Percentiles rank a stretch among this genome's conserved stretches.
phyloP scores from a whole-genome alignment of 2,113 vertebrate genomes.

The cattle (Bos taurus) region DNA sequence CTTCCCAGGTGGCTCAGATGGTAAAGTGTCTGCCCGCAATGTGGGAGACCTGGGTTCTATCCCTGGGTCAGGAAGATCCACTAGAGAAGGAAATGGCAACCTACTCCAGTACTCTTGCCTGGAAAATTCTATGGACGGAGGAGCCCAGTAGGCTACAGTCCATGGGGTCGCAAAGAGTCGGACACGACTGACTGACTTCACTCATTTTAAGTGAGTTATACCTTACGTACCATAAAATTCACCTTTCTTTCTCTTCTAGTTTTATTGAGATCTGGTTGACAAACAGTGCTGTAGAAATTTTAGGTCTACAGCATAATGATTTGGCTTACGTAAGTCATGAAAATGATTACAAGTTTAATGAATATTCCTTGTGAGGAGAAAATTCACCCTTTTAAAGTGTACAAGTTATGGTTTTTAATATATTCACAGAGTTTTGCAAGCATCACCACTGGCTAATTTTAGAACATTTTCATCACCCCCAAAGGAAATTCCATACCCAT shows the following conservation, averaged over 20 bases:
- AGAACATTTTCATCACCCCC: not conserved
- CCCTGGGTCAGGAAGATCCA: too few relatives aligned
- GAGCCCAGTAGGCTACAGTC: too few relatives aligned
- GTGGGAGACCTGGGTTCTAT: too few relatives aligned
- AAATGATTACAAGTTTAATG: not conserved
- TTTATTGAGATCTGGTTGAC: not conserved
- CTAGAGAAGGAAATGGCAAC: too few relatives aligned
- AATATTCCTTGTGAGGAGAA: not conserved
- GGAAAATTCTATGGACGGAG: too few relatives aligned
- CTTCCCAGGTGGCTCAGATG: too few relatives aligned
- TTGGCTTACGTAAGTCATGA: not conserved
- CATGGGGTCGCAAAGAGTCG: too few relatives aligned
- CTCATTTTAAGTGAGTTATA: not conserved
- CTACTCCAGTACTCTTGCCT: too few relatives aligned
- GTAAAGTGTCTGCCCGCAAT: too few relatives aligned
- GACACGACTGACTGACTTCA: too few relatives aligned
- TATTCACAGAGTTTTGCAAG: not conserved
- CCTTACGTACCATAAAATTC: not conserved
- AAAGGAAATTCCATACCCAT: slow-evolving; percentile 1
- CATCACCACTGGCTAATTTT: not conserved
- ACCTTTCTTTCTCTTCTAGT: not conserved
- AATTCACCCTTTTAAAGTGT: not conserved
- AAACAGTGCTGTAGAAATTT: not conserved
- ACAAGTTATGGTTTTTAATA: not conserved
- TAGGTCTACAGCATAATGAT: not conserved